Base-by-base conservation (phyloP, 1,140 invertebrate species). In the Bombus huntii region DNA sequence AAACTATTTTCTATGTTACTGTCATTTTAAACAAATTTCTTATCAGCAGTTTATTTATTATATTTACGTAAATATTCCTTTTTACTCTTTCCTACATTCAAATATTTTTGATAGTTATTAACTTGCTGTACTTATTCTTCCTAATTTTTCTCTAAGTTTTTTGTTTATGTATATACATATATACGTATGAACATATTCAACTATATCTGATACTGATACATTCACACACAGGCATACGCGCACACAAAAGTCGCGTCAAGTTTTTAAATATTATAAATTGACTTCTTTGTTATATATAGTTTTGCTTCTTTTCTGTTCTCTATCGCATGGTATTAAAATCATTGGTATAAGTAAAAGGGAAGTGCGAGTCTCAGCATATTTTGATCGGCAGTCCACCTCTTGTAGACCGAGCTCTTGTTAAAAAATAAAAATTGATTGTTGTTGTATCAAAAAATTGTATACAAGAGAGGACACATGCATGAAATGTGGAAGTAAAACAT, bases 291-390 rank as follows among this genome's bases (percentile, higher is more conserved):
- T 62, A 62, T 62, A 62, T 62, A 62, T 62, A 62, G 59, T 31
- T 85, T 62, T 47, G 34, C 37, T 84, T 84, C 39, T 42, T 8
- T 77, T 70, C 37, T 18, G 39, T 39, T 47, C 18, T 44, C 31
- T 77, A 39, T 31, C 22, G 34, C 47, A 80, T 42, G 42, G 42
- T 85, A 85, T 80, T 85, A 85, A 85, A 78, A 85, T 80, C 83
- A 85, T 80, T 85, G 83, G 77, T 85, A 85, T 72, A 85, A 85
- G 68, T 85, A 73, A 80, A 85, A 80, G 57, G 76, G 57, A 80
- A 85, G 68, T 80, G 76, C 42, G 68, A 71, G 57, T 71, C 47
- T 57, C 39, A 31, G 44, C 34, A n/a, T n/a, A n/a, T 59, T 31
- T 28, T 39, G 59, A 37, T 85, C 53, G 68, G 62, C 65, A 62